Base-by-base conservation (phyloP, 2,113 vertebrate genomes). In the Oryzias curvinotus region DNA sequence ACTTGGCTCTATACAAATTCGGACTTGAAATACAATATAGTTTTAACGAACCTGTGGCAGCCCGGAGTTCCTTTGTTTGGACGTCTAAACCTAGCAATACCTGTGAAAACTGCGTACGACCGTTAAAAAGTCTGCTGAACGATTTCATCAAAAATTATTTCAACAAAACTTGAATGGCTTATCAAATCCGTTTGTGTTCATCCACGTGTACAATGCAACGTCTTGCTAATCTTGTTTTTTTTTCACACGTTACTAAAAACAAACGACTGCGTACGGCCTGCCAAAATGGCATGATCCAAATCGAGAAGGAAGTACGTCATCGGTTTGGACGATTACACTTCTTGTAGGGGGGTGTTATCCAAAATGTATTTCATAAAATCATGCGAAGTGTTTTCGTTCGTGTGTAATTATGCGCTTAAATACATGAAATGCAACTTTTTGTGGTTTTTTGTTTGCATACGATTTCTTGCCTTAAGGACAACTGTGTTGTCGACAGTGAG, bases 251-350 rank as follows among this genome's bases (percentile, higher is more conserved):
- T 66, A 82, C 5, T 28, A 65, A 62, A 62, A 69, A 52, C 55
- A 71, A 19, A 50, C 50, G 52, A 48, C 60, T 48, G 52, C 28
- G 61, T 54, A 18, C 25, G 73, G 72, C 77, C 78, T 56, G 61
- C 54, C 80, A 83, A 87, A 84, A 90, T 88, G 80, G 86, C 78
- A 64, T 76, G 49, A 83, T 60, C 58, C 26, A 52, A 78, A 58
- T 66, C 62, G 70, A 75, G 67, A 25, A 57, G 87, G 87, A 88
- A 84, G 17, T 87, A 81, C 89, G 90, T 91, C 88, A 91, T 50
- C 13, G 7, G 21, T 18, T 8, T 43, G 76, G 81, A 61, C 57
- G n/a, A 16, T 6, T 53, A 2, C 2, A 36, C 54, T 68, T 62
- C 54, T 42, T 5, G 15, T 7, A 1, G n/a, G 36, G 2, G 54